phyloP scores from a whole-genome alignment of 30 jellyfish, hydroid and myxozoan genomes.

The Cassiopea andromeda region DNA sequence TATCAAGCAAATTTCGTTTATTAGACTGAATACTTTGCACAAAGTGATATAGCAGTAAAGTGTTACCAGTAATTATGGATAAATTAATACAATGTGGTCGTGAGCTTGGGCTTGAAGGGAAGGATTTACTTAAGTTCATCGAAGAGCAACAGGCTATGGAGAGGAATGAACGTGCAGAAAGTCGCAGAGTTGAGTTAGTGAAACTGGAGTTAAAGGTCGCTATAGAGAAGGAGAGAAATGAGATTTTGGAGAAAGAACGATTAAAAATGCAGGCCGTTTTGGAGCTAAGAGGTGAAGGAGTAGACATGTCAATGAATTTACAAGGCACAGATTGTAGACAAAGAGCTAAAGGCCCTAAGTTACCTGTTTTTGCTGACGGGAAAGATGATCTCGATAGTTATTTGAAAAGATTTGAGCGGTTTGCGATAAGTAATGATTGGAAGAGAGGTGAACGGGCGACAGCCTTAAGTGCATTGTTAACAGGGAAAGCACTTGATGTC shows the following conservation, averaged over 20 bases:
- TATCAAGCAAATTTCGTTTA: slow-evolving; percentile 17
- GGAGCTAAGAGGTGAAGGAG: slow-evolving; percentile 57
- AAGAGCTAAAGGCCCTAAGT: slow-evolving; percentile 58
- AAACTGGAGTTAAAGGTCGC: slow-evolving; percentile 32
- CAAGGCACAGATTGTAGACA: slow-evolving; percentile 39
- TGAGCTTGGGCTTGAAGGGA: slow-evolving; percentile 46
- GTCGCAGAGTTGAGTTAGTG: slow-evolving; percentile 42
- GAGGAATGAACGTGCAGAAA: slow-evolving; percentile 48
- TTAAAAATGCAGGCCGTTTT: slow-evolving; percentile 29
- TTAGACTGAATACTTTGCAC: slow-evolving; percentile 21
- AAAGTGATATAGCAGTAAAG: slow-evolving; percentile 30
- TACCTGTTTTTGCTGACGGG: slow-evolving; percentile 60
- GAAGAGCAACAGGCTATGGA: slow-evolving; percentile 51
- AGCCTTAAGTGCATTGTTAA: slow-evolving; percentile 45
- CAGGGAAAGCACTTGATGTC: slow-evolving; percentile 67
- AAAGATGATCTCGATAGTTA: slow-evolving; percentile 65
- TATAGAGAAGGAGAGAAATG: slow-evolving; percentile 47
- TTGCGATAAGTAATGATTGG: slow-evolving; percentile 60
- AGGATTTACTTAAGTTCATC: slow-evolving; percentile 43
- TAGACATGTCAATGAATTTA: slow-evolving; percentile 30
- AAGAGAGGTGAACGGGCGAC: slow-evolving; percentile 57
- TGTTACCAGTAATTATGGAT: slow-evolving; percentile 45
- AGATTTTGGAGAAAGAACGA: slow-evolving; percentile 33
- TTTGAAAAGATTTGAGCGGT: slow-evolving; percentile 69
- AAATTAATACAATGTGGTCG: slow-evolving; percentile 42